Evolutionary conservation across 2,888 invertebrate genomes (phyloP), one percentile per base, ranked within the genome.

Genomic region (Noctuana brunneofusca): DNA sequence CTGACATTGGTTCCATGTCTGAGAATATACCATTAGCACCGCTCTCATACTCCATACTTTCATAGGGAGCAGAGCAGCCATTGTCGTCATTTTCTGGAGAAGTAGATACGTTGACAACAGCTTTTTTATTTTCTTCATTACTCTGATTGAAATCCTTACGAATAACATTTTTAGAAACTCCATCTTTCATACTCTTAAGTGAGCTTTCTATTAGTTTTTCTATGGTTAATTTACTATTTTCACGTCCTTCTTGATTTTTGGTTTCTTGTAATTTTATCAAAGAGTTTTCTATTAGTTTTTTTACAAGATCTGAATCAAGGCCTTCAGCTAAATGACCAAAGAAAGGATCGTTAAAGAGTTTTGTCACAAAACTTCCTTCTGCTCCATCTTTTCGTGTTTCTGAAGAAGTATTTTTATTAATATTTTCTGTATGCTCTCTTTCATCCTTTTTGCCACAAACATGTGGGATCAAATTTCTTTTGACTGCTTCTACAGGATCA

Each of bases 401-500:
- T 16, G 57, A 43, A 16, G 59, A 65, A 16, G 62, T 64, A 56
- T 50, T 63, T 18, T 43, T 18, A 24, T 58, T 65, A 43, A 64
- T 66, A 82, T 77, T 62, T 30, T 58, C 49, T 46, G 46, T 52
- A 18, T 12, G 16, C 9, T 27, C 35, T 20, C 48, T 62, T 32
- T 75, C 68, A 83, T 89, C 84, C 74, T 76, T 86, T 81, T 94
- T 94, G 27, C 96, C 96, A 83, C 96, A 96, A 58, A 96, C 94
- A 78, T 96, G 96, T 49, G 96, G 96, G 74, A 96, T 94, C 67
- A 96, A 87, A 82, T 96, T 95, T 70, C 94, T 91, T 74, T 93
- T 93, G 3, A 96, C 95, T 14, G 96, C 96, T 92, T 96, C 95
- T 8, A 96, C 96, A 0, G 96, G 96, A 84, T 96, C 94, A 68